Evolutionary conservation across 1,140 invertebrate species (phyloP).

Genomic region (Calliopsis andreniformis): DNA sequence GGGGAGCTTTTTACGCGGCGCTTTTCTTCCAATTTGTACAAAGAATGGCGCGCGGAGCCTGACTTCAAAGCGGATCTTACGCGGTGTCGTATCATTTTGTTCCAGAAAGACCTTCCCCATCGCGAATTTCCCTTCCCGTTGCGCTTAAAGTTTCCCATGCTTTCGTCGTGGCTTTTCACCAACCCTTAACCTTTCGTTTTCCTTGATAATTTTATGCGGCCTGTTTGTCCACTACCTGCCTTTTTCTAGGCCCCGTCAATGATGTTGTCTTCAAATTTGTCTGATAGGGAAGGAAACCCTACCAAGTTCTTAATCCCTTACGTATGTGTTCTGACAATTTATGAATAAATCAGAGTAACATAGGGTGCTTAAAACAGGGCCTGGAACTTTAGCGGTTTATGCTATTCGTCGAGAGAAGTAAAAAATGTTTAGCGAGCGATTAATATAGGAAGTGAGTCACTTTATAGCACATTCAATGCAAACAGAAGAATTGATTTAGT

Average conservation of each 20-base stretch:
- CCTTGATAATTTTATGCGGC: conserved; percentile 21
- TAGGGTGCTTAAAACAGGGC: too few relatives aligned
- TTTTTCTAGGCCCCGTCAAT: background rate
- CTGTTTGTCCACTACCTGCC: conserved; percentile 25
- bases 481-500: too few relatives aligned
- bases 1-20: conserved; percentile 45
- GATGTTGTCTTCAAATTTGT: conserved; percentile 14
- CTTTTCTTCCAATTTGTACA: conserved; percentile 66
- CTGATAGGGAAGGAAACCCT: background rate
- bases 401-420: too few relatives aligned
- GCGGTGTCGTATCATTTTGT: conserved; percentile 64
- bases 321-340: too few relatives aligned
- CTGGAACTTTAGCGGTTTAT: too few relatives aligned
- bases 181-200: conserved; percentile 23
- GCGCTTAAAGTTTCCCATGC: conserved; percentile 47
- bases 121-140: conserved; percentile 51
- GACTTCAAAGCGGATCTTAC: conserved; percentile 68
- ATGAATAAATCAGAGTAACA: too few relatives aligned
- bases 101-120: conserved; percentile 44
- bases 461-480: too few relatives aligned
- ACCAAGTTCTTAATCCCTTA: too few relatives aligned
- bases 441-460: too few relatives aligned
- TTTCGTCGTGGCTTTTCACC: conserved; percentile 43
- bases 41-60: conserved; percentile 60
- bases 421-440: too few relatives aligned